A percentile compares a stretch with the other conserved stretches of the same genome.
phyloP scores from a whole-genome alignment of 2,797 vertebrate genomes.

The Enteromius trimaculatus region DNA sequence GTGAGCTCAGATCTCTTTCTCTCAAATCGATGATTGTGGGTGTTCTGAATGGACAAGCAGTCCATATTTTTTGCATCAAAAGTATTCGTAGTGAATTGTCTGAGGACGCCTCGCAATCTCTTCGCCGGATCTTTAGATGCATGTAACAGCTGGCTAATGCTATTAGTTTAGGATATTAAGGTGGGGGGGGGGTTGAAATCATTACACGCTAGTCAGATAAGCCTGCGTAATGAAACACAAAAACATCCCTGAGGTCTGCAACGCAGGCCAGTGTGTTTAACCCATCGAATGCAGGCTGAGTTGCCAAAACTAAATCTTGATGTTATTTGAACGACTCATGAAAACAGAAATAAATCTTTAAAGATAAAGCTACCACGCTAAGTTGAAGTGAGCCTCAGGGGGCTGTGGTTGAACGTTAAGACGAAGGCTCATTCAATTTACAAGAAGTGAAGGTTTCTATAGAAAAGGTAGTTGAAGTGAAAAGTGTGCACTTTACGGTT shows the following conservation, averaged over 20 bases:
- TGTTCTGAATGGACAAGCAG: slow-evolving; percentile 9
- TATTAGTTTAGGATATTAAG: slow-evolving; percentile 48
- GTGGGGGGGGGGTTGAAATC: slow-evolving; percentile 17
- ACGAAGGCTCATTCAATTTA: not conserved
- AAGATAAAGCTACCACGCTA: slow-evolving; percentile 7
- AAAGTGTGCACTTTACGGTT: slow-evolving; percentile 66
- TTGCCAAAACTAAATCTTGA: not conserved
- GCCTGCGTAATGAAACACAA: slow-evolving; percentile 46
- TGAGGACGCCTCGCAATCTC: slow-evolving; percentile 4
- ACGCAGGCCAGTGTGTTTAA: slow-evolving; percentile 2
- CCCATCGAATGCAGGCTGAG: slow-evolving; percentile 1
- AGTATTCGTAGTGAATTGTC: slow-evolving; percentile 26
- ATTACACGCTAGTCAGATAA: slow-evolving; percentile 46
- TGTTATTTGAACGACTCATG: slow-evolving; percentile 17
- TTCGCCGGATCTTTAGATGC: slow-evolving; percentile 32
- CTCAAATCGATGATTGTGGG: slow-evolving; percentile 8
- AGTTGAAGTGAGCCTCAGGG: not conserved
- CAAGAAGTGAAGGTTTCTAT: slow-evolving; percentile 56
- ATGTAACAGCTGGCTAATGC: slow-evolving; percentile 56
- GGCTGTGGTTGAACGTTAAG: not conserved
- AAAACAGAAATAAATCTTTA: slow-evolving; percentile 11
- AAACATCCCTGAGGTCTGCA: slow-evolving; percentile 43
- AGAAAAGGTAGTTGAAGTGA: slow-evolving; percentile 63
- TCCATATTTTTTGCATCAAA: slow-evolving; percentile 9
- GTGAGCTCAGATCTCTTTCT: slow-evolving; percentile 13